Evolutionary conservation across 1,140 invertebrate genomes (phyloP).

Genomic region (Magallana gigas): DNA sequence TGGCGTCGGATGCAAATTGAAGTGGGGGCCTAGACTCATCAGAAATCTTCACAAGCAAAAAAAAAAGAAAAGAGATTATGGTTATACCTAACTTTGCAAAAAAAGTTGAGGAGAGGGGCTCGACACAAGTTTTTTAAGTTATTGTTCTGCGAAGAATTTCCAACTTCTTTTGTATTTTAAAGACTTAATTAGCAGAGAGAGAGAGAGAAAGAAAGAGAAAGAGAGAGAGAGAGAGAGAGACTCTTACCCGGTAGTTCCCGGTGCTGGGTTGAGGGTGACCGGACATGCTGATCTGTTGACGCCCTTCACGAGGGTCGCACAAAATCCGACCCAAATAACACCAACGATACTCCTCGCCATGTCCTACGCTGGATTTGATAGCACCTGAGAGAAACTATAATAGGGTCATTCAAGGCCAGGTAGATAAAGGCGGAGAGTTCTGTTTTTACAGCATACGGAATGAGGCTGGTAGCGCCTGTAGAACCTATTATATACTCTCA

Average conservation of each 20-base stretch:
- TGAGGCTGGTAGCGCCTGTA: neutral
- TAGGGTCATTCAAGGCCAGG: neutral
- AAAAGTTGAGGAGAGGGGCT: too few relatives aligned
- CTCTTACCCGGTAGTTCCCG: constrained; percentile 23
- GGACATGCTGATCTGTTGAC: constrained; percentile 14
- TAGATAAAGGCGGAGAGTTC: neutral
- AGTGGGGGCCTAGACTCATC: too few relatives aligned
- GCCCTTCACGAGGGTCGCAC: neutral
- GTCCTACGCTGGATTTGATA: neutral
- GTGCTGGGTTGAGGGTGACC: neutral
- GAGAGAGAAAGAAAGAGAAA: neutral
- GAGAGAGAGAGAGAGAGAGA: neutral
- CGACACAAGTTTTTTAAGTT: too few relatives aligned
- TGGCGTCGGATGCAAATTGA: too few relatives aligned
- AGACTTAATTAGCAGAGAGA: neutral
- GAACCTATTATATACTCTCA: constrained; percentile 15
- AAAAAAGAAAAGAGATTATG: too few relatives aligned
- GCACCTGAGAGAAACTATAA: neutral
- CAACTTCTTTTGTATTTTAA: too few relatives aligned
- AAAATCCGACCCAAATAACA: neutral
- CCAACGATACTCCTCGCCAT: neutral
- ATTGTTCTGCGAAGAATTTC: too few relatives aligned
- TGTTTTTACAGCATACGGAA: neutral
- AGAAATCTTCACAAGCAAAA: too few relatives aligned
- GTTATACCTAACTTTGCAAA: too few relatives aligned